Conservation (phyloP, 2,888 invertebrate species). For the Eupeodes latifasciatus region DNA sequence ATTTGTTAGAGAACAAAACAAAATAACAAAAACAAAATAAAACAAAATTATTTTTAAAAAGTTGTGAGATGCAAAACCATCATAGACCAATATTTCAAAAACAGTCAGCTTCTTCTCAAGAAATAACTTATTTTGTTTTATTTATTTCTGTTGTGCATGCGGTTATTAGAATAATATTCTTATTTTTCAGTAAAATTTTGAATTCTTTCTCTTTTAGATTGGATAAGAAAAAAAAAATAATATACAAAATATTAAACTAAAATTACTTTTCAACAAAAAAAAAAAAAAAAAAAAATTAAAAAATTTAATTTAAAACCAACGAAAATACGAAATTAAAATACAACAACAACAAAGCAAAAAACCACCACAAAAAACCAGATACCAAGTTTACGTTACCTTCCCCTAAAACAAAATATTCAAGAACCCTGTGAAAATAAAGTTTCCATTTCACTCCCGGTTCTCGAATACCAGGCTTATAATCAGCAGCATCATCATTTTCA, state of each 20-base stretch:
- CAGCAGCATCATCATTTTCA: not conserved
- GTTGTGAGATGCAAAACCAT: not conserved
- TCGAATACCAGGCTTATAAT: not conserved
- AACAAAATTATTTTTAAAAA: not conserved
- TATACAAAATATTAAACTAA: not conserved
- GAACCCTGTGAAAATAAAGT: constrained; percentile 6
- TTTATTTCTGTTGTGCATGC: not conserved
- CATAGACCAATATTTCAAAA: constrained; percentile 10
- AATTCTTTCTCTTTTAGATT: constrained; percentile 69
- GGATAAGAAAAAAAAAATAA: constrained; percentile 13
- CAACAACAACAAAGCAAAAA: not conserved
- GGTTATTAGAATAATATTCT: not conserved
- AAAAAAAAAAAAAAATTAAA: constrained; percentile 28
- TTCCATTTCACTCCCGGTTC: not conserved
- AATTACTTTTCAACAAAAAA: constrained; percentile 1
- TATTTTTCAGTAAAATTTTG: constrained; percentile 43
- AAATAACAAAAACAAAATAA: not conserved
- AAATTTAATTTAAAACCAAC: constrained; percentile 45
- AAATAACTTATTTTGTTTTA: constrained; percentile 16
- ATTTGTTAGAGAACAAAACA: not conserved
- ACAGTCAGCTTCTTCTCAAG: constrained; percentile 16
- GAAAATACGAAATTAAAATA: constrained; percentile 58
- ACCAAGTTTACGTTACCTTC: not conserved
- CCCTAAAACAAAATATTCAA: not conserved
- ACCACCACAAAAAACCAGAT: not conserved